phyloP scores from a whole-genome alignment of 2,888 invertebrate species.

The Autographa gamma region DNA sequence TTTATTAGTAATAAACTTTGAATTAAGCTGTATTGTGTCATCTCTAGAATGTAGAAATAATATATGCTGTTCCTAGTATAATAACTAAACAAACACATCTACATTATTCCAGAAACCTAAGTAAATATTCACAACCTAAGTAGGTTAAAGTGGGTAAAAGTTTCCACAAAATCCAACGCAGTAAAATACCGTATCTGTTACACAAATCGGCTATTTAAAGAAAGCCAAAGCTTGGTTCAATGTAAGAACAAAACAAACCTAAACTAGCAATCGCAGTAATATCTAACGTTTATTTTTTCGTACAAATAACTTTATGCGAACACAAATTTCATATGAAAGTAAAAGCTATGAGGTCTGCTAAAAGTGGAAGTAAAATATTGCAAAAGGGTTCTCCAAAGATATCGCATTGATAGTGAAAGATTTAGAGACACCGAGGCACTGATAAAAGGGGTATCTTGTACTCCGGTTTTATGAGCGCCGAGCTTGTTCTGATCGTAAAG shows the following conservation, averaged over 20 bases:
- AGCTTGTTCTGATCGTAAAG: slow-evolving; percentile 16
- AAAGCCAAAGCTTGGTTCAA: background rate
- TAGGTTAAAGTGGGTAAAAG: no score
- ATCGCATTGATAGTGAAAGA: slow-evolving; percentile 25
- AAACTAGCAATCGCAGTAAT: background rate
- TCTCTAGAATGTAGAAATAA: no score
- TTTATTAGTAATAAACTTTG: background rate
- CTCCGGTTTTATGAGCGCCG: slow-evolving; percentile 54
- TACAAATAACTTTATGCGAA: slow-evolving; percentile 8
- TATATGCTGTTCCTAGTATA: no score
- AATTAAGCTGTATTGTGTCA: background rate
- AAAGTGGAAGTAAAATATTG: slow-evolving; percentile 10
- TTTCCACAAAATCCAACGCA: no score
- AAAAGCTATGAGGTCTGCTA: slow-evolving; percentile 12
- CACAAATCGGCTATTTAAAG: background rate
- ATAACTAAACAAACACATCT: no score
- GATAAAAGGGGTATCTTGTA: slow-evolving; percentile 67
- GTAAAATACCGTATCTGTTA: no score
- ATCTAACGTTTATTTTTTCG: slow-evolving; percentile 1
- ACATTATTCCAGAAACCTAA: no score
- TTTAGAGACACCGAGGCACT: slow-evolving; percentile 52
- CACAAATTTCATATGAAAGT: slow-evolving; percentile 19
- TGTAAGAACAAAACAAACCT: background rate
- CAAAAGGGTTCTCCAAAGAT: slow-evolving; percentile 11
- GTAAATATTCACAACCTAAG: no score